These are phyloP conservation scores for Anthonomus grandis DNA, from an alignment of 1,140 invertebrate species.

Conservation along the genomic window DNA sequence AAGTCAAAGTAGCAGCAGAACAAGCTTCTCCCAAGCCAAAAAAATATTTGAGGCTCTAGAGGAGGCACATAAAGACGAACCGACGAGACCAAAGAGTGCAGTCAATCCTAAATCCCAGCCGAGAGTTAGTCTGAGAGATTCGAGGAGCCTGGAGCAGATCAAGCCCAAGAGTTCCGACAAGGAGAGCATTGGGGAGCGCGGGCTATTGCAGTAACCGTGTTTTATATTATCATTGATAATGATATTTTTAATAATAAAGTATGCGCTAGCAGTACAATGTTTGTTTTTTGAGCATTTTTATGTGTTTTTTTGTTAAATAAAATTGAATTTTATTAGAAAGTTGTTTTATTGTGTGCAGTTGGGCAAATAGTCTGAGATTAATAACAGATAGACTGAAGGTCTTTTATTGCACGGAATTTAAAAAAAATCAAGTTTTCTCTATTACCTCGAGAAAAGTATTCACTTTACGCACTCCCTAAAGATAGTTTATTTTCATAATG, in stretches of 20 bases:
- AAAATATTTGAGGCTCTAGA: slow-evolving; percentile 27
- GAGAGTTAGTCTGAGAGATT: slow-evolving; percentile 2
- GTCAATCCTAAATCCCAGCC: neutral
- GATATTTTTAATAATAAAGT: neutral
- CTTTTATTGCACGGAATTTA: too few species aligned
- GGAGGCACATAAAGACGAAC: slow-evolving; percentile 19
- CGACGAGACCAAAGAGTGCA: neutral
- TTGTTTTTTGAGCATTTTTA: neutral
- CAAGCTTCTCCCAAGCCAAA: slow-evolving; percentile 28
- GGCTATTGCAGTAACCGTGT: neutral
- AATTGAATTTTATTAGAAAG: too few species aligned
- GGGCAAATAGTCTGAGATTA: too few species aligned
- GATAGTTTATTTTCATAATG: too few species aligned
- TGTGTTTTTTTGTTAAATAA: too few species aligned
- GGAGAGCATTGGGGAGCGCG: neutral
- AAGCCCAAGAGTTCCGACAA: neutral
- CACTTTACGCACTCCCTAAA: too few species aligned
- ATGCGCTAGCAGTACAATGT: too few species aligned
- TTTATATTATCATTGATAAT: neutral
- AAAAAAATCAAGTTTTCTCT: too few species aligned
- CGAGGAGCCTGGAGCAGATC: slow-evolving; percentile 5
- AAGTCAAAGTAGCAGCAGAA: slow-evolving; percentile 6
- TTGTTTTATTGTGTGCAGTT: too few species aligned
- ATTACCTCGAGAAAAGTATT: too few species aligned
- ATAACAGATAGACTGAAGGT: too few species aligned